These are phyloP conservation scores for Origma solitaria DNA, from an alignment of 2,113 vertebrate species.

Conservation along the genomic window DNA sequence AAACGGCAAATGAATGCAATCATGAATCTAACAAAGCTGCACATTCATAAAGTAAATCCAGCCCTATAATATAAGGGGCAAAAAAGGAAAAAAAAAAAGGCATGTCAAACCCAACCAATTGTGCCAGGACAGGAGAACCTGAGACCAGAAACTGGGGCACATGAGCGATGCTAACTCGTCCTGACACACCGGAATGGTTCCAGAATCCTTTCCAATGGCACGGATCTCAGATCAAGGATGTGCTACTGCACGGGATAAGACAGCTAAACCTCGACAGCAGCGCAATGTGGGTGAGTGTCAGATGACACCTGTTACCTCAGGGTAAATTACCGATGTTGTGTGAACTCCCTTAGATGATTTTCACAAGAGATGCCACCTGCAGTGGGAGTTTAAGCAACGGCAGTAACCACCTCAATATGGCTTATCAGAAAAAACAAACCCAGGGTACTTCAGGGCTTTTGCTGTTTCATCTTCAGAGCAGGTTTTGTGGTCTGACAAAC, in stretches of 20 bases:
- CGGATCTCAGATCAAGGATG: background rate
- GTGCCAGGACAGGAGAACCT: background rate
- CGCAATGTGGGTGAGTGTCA: accelerated
- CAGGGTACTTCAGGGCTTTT: accelerated
- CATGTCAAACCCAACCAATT: background rate
- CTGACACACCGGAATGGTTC: accelerated
- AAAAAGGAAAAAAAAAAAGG: background rate
- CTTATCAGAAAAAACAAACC: background rate
- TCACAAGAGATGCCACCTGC: background rate
- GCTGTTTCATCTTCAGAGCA: background rate
- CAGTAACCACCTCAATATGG: accelerated
- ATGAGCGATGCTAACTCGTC: background rate
- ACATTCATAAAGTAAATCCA: background rate
- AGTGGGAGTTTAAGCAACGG: background rate
- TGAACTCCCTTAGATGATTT: background rate
- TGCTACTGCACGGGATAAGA: accelerated
- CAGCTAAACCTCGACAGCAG: background rate
- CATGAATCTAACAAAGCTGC: background rate
- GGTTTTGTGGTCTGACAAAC: background rate
- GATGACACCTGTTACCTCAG: background rate
- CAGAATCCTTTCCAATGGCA: background rate
- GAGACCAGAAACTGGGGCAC: background rate
- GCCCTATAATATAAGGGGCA: accelerated
- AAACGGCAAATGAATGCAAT: background rate
- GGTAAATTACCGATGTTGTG: background rate